A percentile compares a stretch with the other conserved stretches of the same genome.
Conservation (phyloP, 2,888 invertebrate species). For the Eilema sororculum region DNA sequence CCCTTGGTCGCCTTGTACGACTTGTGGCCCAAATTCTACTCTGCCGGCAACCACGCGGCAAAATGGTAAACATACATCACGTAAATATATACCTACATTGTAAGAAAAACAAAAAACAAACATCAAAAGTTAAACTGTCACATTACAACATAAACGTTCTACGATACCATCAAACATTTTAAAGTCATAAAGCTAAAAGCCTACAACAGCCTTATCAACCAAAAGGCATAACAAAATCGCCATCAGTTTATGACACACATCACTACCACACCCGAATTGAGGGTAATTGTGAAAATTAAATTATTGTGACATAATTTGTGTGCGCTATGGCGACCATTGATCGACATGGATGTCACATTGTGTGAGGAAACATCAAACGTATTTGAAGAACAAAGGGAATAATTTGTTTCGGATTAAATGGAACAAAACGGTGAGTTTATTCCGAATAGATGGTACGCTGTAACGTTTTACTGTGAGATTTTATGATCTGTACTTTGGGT, state of each 20-base stretch:
- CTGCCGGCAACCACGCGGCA: too few species aligned
- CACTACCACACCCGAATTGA: conserved; percentile 33
- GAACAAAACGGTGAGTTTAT: not conserved
- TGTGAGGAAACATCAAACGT: conserved; percentile 6
- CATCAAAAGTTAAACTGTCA: not conserved
- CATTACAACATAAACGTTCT: not conserved
- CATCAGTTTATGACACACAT: conserved; percentile 9
- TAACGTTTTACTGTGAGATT: too few species aligned
- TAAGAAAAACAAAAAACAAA: not conserved
- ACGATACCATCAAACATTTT: not conserved
- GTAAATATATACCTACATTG: too few species aligned
- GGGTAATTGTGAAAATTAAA: conserved; percentile 47
- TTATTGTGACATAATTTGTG: conserved; percentile 35
- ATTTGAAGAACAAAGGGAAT: not conserved
- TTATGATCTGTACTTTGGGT: not conserved
- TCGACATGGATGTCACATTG: conserved; percentile 26
- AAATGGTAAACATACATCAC: not conserved
- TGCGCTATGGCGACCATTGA: conserved; percentile 22
- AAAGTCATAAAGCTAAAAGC: not conserved
- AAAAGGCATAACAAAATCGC: conserved; percentile 18
- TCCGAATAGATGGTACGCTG: not conserved
- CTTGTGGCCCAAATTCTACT: too few species aligned
- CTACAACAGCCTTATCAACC: conserved; percentile 3
- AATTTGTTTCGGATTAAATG: conserved; percentile 13
- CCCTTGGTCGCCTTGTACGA: too few species aligned